A percentile compares a stretch with the other conserved stretches of the same genome.
phyloP scores from a whole-genome alignment of 2,888 invertebrate genomes.

The Brachyopa scutellaris region DNA sequence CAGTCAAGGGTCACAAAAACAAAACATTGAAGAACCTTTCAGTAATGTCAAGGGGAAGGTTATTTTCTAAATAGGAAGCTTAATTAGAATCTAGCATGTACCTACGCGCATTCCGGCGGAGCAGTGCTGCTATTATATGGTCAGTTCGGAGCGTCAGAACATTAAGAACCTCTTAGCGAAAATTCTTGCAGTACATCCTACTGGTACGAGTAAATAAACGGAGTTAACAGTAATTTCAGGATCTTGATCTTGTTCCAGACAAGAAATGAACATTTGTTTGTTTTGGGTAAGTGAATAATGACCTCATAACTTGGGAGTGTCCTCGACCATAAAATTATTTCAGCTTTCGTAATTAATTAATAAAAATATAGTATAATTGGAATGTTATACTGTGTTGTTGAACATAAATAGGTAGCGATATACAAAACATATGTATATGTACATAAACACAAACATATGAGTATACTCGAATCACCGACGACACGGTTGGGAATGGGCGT shows the following conservation, averaged over 20 bases:
- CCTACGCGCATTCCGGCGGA: not conserved
- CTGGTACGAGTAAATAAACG: not conserved
- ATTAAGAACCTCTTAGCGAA: constrained; percentile 46
- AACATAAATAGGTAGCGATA: no score
- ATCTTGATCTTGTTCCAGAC: not conserved
- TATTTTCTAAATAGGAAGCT: constrained; percentile 14
- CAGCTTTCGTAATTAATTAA: constrained; percentile 40
- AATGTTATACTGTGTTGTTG: constrained; percentile 23
- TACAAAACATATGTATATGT: no score
- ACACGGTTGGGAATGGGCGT: not conserved
- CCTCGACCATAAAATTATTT: constrained; percentile 19
- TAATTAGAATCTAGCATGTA: constrained; percentile 68
- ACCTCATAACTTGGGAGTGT: constrained; percentile 55
- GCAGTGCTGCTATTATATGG: constrained; percentile 33
- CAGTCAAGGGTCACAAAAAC: not conserved
- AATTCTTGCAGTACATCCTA: constrained; percentile 12
- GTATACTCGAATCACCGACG: no score
- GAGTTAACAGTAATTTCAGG: not conserved
- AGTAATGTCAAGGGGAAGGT: constrained; percentile 54
- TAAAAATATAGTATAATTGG: constrained; percentile 43
- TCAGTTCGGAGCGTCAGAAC: constrained; percentile 33
- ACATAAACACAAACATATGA: no score
- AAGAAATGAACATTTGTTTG: constrained; percentile 26
- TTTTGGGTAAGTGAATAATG: constrained; percentile 47
- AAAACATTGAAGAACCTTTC: constrained; percentile 27